Percentiles rank a stretch among this genome's conserved stretches.
Conservation (phyloP, 2,113 vertebrate genomes). For the Dipodomys spectabilis region DNA sequence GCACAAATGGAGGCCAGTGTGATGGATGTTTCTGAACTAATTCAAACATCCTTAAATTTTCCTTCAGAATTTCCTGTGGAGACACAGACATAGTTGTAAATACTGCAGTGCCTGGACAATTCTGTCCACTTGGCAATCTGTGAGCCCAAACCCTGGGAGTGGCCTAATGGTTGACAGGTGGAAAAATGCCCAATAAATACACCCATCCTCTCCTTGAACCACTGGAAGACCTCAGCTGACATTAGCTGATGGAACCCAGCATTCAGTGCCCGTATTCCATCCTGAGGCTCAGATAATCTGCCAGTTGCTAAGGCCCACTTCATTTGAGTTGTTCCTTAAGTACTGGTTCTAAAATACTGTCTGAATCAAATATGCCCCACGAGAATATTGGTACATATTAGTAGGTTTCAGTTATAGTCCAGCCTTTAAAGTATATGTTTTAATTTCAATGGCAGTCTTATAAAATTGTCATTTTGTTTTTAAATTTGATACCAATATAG, state of each 20-base stretch:
- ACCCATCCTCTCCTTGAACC: not conserved
- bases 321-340: slow-evolving; percentile 15
- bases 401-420: slow-evolving; percentile 10
- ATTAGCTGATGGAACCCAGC: not conserved
- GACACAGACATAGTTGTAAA: slow-evolving; percentile 47
- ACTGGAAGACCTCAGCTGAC: not conserved
- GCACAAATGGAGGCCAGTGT: slow-evolving; percentile 93
- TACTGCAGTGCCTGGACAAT: not conserved
- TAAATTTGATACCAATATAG: not conserved
- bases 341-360: slow-evolving; percentile 13
- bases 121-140: not conserved
- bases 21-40: slow-evolving; percentile 92
- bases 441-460: slow-evolving; percentile 40
- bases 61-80: slow-evolving; percentile 90
- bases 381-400: not conserved
- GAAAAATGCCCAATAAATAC: not conserved
- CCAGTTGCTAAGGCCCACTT: not conserved
- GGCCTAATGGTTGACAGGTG: not conserved
- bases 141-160: not conserved
- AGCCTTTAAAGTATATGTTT: not conserved
- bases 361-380: slow-evolving; percentile 12
- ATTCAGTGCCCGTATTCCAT: not conserved
- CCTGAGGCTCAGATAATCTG: not conserved
- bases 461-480: slow-evolving; percentile 39
- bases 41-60: slow-evolving; percentile 93